A percentile compares a stretch with the other conserved stretches of the same genome.
Conservation (phyloP, 2,888 invertebrate genomes). For the Tineola bisselliella region DNA sequence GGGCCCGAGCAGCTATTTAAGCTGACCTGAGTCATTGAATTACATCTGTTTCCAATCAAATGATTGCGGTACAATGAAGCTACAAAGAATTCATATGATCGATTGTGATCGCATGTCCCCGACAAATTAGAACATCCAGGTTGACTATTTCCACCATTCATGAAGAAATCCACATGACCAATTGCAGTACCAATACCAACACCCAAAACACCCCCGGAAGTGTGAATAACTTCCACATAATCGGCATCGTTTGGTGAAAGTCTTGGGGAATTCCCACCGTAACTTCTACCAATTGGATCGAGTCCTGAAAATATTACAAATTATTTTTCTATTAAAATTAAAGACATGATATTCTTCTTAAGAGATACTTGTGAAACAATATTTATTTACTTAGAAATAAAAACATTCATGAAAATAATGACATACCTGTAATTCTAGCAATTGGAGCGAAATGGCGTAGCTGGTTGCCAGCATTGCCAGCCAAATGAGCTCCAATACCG, state of each 20-base stretch:
- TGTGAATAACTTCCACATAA: conserved; percentile 24
- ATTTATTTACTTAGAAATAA: no score
- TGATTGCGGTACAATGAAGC: conserved; percentile 15
- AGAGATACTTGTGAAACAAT: not conserved
- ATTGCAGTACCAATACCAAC: conserved; percentile 15
- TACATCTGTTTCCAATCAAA: conserved; percentile 15
- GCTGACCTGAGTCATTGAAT: conserved; percentile 13
- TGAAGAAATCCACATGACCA: conserved; percentile 17
- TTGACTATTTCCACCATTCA: conserved; percentile 26
- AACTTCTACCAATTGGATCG: conserved; percentile 39
- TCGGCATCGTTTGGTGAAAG: conserved; percentile 14
- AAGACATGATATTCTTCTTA: not conserved
- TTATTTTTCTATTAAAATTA: not conserved
- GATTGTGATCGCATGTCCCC: conserved; percentile 17
- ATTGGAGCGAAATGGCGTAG: not conserved
- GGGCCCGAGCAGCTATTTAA: conserved; percentile 15
- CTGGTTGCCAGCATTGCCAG: conserved; percentile 14
- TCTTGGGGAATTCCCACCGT: conserved; percentile 19
- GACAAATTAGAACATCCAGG: conserved; percentile 16
- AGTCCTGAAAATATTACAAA: conserved; percentile 14
- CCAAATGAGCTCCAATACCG: conserved; percentile 17
- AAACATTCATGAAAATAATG: no score
- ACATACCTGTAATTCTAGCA: conserved; percentile 17
- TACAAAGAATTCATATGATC: conserved; percentile 16
- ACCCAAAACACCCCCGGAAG: conserved; percentile 13